Evolutionary conservation across 23 tunicate genomes (phyloP).

Genomic region (Corella eumyota): DNA sequence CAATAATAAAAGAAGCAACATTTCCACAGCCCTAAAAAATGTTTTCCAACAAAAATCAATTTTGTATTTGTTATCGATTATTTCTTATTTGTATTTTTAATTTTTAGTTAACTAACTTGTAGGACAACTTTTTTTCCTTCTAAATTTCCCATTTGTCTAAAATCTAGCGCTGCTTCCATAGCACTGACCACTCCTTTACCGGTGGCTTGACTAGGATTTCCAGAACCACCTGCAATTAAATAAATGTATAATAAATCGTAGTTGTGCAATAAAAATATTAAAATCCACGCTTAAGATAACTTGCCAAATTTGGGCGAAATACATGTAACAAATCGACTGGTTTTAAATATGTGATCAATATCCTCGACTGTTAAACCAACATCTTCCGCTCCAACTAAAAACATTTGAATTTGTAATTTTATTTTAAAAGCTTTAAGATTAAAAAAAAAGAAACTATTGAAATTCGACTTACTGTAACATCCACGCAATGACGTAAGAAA

Average conservation of each 20-base stretch:
- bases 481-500: conserved; percentile 2
- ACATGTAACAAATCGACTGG: conserved; percentile 2
- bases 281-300: no score
- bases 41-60: no score
- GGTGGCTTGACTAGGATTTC: conserved; percentile 1
- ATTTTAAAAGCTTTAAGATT: no score
- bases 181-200: conserved; percentile 3
- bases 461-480: conserved; percentile 3
- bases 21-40: conserved; percentile 1
- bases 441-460: no score
- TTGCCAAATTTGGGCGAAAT: conserved; percentile 1
- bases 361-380: conserved; percentile 3
- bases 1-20: conserved; percentile 4
- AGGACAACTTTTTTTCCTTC: conserved; percentile 8
- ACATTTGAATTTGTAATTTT: no score
- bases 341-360: background rate
- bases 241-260: no score
- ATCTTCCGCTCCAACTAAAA: conserved; percentile 8
- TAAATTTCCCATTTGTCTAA: conserved; percentile 2
- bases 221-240: conserved; percentile 3
- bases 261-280: no score
- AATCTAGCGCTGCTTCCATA: conserved; percentile 4
- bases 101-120: background rate
- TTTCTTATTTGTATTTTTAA: no score
- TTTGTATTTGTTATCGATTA: no score